Evolutionary conservation across 2,797 vertebrate species (phyloP).

Genomic region (Diceros bicornis): DNA sequence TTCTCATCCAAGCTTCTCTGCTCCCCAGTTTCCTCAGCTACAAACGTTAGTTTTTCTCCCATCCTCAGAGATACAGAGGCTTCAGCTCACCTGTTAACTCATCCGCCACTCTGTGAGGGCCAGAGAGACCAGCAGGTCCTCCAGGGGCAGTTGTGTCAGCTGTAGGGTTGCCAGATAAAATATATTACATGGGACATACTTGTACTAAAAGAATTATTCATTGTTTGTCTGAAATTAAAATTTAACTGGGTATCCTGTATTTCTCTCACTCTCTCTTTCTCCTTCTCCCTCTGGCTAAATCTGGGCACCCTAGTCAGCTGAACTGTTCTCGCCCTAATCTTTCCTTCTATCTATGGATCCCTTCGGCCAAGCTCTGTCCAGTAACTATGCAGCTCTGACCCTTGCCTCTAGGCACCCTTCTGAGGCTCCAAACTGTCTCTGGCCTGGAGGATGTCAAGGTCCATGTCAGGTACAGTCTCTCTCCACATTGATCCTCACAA

Average conservation of each 20-base stretch:
- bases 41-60: background rate
- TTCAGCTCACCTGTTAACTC: background rate
- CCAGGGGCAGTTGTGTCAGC: background rate
- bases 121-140: background rate
- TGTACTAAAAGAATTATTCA: background rate
- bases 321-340: background rate
- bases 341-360: background rate
- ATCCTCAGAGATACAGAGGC: background rate
- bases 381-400: background rate
- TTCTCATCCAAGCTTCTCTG: background rate
- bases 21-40: background rate
- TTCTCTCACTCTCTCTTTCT: background rate
- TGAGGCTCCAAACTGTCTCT: background rate
- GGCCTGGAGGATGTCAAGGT: background rate
- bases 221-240: slow-evolving; percentile 1
- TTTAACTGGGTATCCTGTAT: background rate
- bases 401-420: background rate
- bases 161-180: background rate
- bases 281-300: background rate
- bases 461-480: background rate
- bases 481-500: background rate
- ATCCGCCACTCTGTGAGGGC: background rate
- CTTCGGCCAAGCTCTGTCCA: background rate
- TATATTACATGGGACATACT: background rate
- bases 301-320: background rate